Conservation (phyloP, 1,140 invertebrate species). For the Leptopilina boulardi region DNA sequence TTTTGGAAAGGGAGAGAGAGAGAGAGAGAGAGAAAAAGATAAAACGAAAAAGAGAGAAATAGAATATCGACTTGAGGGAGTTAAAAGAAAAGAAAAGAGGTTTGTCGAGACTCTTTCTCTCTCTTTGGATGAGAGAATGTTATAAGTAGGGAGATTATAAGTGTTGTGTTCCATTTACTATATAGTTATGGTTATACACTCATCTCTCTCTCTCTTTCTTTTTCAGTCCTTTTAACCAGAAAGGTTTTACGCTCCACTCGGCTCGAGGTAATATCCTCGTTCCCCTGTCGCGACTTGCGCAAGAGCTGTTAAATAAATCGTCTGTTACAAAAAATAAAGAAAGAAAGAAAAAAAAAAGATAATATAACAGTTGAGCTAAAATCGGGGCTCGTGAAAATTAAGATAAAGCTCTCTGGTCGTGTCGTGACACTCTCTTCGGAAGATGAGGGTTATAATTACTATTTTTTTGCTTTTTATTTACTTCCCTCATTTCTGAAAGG, state of each 20-base stretch:
- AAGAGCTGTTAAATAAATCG: slow-evolving; percentile 60
- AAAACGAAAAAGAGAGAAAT: slow-evolving; percentile 25
- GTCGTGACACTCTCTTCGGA: background rate
- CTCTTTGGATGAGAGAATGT: slow-evolving; percentile 15
- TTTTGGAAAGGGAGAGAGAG: background rate
- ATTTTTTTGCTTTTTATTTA: slow-evolving; percentile 26
- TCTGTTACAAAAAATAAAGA: slow-evolving; percentile 46
- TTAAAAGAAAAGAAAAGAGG: background rate
- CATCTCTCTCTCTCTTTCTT: slow-evolving; percentile 36
- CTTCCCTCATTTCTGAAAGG: no score
- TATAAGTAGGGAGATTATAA: slow-evolving; percentile 59
- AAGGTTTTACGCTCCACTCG: slow-evolving; percentile 56
- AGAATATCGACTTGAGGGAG: background rate
- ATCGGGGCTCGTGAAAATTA: slow-evolving; percentile 54
- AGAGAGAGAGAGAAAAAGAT: slow-evolving; percentile 10
- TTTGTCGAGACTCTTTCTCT: background rate
- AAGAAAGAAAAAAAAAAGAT: background rate
- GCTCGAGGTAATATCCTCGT: slow-evolving; percentile 55
- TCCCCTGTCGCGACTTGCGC: slow-evolving; percentile 37
- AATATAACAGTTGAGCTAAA: slow-evolving; percentile 49
- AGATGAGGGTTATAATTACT: slow-evolving; percentile 30
- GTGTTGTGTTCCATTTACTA: slow-evolving; percentile 63
- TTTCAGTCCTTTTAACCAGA: slow-evolving; percentile 37
- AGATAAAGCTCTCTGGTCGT: slow-evolving; percentile 30
- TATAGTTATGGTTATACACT: slow-evolving; percentile 13